Conservation (phyloP, 2,888 invertebrate genomes). For the Amblyjoppa proteus region DNA sequence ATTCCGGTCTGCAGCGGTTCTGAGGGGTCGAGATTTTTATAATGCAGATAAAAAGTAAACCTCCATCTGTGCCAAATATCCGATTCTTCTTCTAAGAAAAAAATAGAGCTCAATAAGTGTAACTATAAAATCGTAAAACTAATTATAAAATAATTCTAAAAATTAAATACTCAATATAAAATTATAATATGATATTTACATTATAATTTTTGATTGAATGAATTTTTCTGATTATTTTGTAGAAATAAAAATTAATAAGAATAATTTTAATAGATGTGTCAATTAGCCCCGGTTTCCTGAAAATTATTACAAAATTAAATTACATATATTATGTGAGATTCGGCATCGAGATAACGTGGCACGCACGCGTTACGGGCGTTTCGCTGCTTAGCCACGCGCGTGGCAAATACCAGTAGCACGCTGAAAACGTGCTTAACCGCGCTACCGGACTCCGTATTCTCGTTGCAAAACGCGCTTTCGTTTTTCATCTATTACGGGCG, state of each 20-base stretch:
- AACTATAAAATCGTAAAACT: no score
- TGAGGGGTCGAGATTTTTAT: no score
- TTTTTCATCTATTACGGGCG: slow-evolving; percentile 65
- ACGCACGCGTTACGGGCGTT: slow-evolving; percentile 22
- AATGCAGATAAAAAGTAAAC: no score
- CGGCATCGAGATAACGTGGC: slow-evolving; percentile 44
- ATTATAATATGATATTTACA: no score
- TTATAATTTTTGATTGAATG: no score
- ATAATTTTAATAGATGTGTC: background rate
- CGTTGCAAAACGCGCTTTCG: slow-evolving; percentile 72
- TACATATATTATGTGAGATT: slow-evolving; percentile 44
- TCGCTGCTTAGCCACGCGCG: slow-evolving; percentile 58
- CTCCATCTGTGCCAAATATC: no score
- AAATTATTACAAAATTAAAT: slow-evolving; percentile 50
- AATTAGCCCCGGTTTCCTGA: background rate
- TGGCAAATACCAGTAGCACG: slow-evolving; percentile 25
- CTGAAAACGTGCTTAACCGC: slow-evolving; percentile 18
- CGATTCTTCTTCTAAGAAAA: no score
- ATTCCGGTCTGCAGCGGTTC: no score
- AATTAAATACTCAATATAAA: no score
- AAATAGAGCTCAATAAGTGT: no score
- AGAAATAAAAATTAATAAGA: background rate
- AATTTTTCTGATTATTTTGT: slow-evolving; percentile 1
- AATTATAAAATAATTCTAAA: no score
- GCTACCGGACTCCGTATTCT: slow-evolving; percentile 52